Evolutionary conservation across 2,888 invertebrate genomes (phyloP).

Genomic region (Cheiracanthium punctorium): DNA sequence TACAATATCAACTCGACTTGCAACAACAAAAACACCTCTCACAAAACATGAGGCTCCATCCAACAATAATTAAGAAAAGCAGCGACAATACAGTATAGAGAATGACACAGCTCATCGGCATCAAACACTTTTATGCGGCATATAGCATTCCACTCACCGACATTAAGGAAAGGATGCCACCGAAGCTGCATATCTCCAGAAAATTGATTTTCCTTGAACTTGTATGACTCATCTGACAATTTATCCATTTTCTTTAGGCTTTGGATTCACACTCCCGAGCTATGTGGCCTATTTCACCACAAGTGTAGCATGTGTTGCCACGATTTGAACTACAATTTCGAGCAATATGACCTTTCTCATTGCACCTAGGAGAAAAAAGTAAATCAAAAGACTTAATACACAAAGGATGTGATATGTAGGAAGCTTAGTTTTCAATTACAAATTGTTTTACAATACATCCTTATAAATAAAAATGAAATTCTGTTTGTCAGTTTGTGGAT

Average conservation of each 20-base stretch:
- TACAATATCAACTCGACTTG: constrained; percentile 36
- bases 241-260: constrained; percentile 60
- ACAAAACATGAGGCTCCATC: constrained; percentile 38
- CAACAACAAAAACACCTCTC: constrained; percentile 42
- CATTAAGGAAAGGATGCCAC: constrained; percentile 61
- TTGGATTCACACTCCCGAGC: constrained; percentile 76
- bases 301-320: constrained; percentile 75
- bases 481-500: too few species aligned
- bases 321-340: constrained; percentile 75
- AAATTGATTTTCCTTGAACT: constrained; percentile 25
- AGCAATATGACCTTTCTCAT: constrained; percentile 77
- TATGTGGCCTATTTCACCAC: constrained; percentile 78
- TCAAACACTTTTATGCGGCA: constrained; percentile 63
- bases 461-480: too few species aligned
- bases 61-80: constrained; percentile 63
- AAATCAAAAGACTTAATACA: background rate
- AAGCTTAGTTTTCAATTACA: too few species aligned
- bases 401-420: too few species aligned
- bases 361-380: constrained; percentile 74
- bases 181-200: constrained; percentile 72
- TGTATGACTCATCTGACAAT: constrained; percentile 35
- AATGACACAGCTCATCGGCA: constrained; percentile 65
- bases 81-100: constrained; percentile 57
- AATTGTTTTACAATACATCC: too few species aligned
- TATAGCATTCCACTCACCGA: constrained; percentile 55